Base-by-base conservation (phyloP, 2,113 vertebrate species). In the Syrmaticus mikado region DNA sequence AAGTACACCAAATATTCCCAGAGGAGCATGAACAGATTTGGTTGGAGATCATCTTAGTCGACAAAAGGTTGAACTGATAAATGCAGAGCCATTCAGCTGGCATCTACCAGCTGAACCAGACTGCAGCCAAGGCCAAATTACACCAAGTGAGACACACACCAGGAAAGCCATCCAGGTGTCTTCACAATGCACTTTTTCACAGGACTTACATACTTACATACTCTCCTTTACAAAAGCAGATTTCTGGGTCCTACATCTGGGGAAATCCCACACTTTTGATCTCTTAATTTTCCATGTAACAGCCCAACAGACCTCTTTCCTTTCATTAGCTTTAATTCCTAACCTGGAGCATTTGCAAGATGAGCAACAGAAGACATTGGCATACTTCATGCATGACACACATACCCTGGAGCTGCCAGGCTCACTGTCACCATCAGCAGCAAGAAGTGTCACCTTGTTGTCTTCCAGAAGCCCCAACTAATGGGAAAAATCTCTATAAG, bases 281-380 rank as follows among this genome's bases (percentile, higher is more conserved):
- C 4, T 0, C 43, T 48, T 2, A 0, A 22, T n/a, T 75, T 66
- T 58, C 65, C 77, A 2, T 48, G 13, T 19, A 11, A 1, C 38
- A 70, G 60, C 81, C 52, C 2, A 38, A 77, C 70, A 22, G 25
- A 18, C 8, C 16, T 58, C 70, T 43, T 11, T 4, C 4, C 4
- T 25, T 30, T 38, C 38, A 38, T 38, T 18, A 27, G 16, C 8
- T 71, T 70, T 10, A 48, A 43, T 36, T 28, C 13, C 0, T 0
- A 4, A 11, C 14, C 43, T 2, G 3, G 4, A 25, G 40, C 32
- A 45, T 6, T 11, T 25, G 20, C 45, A 32, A 21, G 70, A n/a
- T 9, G 14, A 71, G 64, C 1, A 3, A 58, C 27, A 1, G 8
- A 45, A 71, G 61, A 82, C 74, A 73, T 73, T 0, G 75, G n/a